A percentile compares a stretch with the other conserved stretches of the same genome.
Conservation (phyloP, 2,113 vertebrate genomes). For the Gnathonemus longibarbis region DNA sequence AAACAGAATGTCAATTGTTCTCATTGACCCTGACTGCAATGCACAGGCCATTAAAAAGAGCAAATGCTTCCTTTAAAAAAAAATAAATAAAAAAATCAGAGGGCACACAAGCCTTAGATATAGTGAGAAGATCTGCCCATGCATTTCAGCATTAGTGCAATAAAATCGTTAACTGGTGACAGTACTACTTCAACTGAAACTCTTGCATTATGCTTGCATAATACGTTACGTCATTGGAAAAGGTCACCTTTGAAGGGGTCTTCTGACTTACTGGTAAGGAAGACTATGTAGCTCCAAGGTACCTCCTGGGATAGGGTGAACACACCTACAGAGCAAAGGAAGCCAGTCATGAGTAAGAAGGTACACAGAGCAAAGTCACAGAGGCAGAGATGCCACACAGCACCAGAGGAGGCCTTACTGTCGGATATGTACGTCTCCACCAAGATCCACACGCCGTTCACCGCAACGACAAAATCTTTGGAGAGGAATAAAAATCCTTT, state of each 20-base stretch:
- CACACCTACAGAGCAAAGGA: slow-evolving; percentile 60
- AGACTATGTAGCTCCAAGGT: slow-evolving; percentile 90
- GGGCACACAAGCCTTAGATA: background rate
- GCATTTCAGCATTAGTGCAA: background rate
- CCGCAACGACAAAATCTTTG: slow-evolving; percentile 82
- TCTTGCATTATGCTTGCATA: background rate
- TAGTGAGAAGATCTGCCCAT: background rate
- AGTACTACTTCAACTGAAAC: background rate
- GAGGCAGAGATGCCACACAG: background rate
- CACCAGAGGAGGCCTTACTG: slow-evolving; percentile 58
- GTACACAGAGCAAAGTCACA: background rate
- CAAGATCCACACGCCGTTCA: slow-evolving; percentile 96
- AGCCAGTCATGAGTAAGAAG: background rate
- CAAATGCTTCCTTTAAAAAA: background rate
- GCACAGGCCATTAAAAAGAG: background rate
- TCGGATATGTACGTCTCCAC: slow-evolving; percentile 84
- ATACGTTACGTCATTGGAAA: background rate
- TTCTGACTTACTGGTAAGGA: slow-evolving; percentile 82
- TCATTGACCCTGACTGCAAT: background rate
- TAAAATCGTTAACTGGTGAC: background rate
- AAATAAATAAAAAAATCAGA: background rate
- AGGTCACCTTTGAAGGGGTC: background rate
- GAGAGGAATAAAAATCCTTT: background rate
- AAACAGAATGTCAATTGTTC: background rate
- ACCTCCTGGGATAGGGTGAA: slow-evolving; percentile 77